Percentiles rank a stretch among this genome's conserved stretches.
Conservation (phyloP, 2,113 vertebrate genomes). For the Piprites chloris region DNA sequence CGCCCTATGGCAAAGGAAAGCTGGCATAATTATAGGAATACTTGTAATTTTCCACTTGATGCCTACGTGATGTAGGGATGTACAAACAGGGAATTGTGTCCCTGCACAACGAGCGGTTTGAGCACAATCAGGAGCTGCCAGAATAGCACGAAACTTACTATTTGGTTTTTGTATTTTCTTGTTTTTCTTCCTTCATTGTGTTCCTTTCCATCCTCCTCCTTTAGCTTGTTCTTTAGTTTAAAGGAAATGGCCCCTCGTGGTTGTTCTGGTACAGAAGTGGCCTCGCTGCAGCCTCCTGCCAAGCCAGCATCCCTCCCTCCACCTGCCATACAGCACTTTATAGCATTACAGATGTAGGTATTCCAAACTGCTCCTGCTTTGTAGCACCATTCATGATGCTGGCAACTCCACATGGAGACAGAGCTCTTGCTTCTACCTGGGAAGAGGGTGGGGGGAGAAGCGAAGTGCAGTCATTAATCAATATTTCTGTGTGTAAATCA, state of each 20-base stretch:
- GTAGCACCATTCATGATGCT: slow-evolving; percentile 66
- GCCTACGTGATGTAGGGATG: neutral
- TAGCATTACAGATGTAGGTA: slow-evolving; percentile 70
- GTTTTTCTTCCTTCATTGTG: slow-evolving; percentile 1
- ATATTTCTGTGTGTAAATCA: neutral
- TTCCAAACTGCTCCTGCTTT: slow-evolving; percentile 45
- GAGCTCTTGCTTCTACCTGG: neutral
- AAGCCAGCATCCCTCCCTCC: neutral
- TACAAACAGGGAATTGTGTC: neutral
- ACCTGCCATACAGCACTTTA: neutral
- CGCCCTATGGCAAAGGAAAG: slow-evolving; percentile 21
- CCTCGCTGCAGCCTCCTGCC: slow-evolving; percentile 8
- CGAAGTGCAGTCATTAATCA: neutral
- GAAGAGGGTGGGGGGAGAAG: neutral
- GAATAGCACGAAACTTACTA: neutral
- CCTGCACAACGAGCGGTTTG: neutral
- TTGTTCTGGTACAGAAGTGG: slow-evolving; percentile 16
- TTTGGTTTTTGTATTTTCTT: slow-evolving; percentile 4
- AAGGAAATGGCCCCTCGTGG: neutral
- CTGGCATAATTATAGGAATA: neutral
- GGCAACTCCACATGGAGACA: slow-evolving; percentile 46
- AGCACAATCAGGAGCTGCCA: neutral
- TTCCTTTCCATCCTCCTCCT: slow-evolving; percentile 52
- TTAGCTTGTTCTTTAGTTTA: neutral
- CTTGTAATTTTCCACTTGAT: slow-evolving; percentile 31